Evolutionary conservation across 2,888 invertebrate genomes (phyloP).

Genomic region (Aplocera efformata): DNA sequence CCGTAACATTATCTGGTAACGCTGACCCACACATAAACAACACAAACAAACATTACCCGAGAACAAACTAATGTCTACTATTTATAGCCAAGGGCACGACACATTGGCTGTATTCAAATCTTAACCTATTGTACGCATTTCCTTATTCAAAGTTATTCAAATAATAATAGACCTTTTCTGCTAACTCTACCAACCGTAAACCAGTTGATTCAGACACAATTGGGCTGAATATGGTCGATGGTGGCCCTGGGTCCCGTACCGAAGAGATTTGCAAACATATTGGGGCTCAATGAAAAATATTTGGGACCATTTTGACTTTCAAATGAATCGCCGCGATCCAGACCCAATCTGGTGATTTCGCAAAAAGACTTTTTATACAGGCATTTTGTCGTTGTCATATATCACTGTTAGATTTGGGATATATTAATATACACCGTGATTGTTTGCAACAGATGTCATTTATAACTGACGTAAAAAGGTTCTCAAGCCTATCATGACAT

Average conservation of each 20-base stretch:
- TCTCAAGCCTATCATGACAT: no score
- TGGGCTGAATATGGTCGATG: constrained; percentile 25
- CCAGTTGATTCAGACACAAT: constrained; percentile 40
- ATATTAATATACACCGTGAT: no score
- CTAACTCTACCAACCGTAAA: constrained; percentile 22
- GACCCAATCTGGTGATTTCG: constrained; percentile 5
- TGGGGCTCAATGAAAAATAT: constrained; percentile 52
- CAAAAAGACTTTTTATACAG: neutral
- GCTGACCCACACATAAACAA: no score
- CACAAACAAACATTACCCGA: no score
- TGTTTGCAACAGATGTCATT: no score
- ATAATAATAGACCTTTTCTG: constrained; percentile 12
- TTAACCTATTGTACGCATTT: no score
- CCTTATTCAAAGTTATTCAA: neutral
- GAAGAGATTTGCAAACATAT: constrained; percentile 50
- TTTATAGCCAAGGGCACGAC: no score
- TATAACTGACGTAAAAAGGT: no score
- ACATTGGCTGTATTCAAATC: no score
- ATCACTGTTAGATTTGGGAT: no score
- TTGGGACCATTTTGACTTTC: constrained; percentile 56
- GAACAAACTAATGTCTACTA: no score
- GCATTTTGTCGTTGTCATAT: neutral
- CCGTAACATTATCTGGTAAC: no score
- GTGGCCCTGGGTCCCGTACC: constrained; percentile 7
- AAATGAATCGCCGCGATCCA: constrained; percentile 41